phyloP scores from a whole-genome alignment of 2,113 vertebrate species.

The Caloenas nicobarica region DNA sequence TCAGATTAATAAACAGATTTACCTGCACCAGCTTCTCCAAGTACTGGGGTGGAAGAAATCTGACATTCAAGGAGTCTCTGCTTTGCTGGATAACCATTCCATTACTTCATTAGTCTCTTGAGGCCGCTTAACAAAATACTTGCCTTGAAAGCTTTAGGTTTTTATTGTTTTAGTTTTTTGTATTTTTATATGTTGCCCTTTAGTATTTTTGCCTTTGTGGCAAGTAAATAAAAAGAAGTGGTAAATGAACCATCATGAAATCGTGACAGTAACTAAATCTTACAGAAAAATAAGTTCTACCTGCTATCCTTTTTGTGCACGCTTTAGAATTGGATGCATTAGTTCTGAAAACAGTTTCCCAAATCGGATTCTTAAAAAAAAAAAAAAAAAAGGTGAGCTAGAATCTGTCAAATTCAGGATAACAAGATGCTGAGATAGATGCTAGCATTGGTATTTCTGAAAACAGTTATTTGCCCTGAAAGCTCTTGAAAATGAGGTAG shows the following conservation, averaged over 20 bases:
- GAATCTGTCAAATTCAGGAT: background rate
- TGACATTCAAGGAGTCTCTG: background rate
- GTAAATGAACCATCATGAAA: background rate
- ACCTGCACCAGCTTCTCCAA: constrained; percentile 25
- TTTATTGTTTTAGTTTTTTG: background rate
- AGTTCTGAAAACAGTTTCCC: background rate
- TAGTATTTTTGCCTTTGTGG: background rate
- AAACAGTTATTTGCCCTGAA: constrained; percentile 18
- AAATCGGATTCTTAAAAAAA: background rate
- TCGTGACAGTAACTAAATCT: background rate
- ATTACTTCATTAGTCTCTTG: background rate
- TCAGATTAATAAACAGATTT: constrained; percentile 31
- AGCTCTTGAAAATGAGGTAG: background rate
- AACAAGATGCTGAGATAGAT: background rate
- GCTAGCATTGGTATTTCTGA: background rate
- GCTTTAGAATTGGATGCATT: background rate
- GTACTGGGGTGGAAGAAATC: background rate
- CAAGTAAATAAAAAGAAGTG: background rate
- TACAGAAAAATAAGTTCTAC: background rate
- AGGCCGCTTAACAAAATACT: background rate
- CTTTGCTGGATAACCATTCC: constrained; percentile 11
- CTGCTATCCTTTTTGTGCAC: background rate
- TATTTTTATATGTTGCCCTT: background rate
- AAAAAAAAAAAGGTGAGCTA: background rate
- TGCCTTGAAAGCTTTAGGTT: background rate